Evolutionary conservation across 2,888 invertebrate species (phyloP), one percentile per base, ranked within the genome.

Genomic region (Zeuzera pyrina): DNA sequence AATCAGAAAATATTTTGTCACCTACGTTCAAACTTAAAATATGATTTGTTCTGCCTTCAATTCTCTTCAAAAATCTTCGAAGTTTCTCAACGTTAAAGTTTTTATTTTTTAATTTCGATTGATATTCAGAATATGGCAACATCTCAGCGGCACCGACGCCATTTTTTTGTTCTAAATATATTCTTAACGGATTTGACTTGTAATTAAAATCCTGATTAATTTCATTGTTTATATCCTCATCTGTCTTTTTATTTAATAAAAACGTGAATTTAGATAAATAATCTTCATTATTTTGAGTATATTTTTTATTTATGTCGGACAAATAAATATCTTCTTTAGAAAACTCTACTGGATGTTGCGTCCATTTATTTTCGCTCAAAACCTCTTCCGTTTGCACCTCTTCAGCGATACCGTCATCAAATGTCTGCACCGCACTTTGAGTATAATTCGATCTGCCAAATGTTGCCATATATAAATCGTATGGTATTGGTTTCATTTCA

Each of bases 401-500:
- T 29, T 67, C 63, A 12, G 59, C 49, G 36, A 78, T 49, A 23
- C 76, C 74, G 53, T 83, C 84, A 2, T 84, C 83, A 41, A 68
- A 78, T 0, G 84, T 84, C 42, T 84, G 84, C 0, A 62, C 57
- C 2, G 71, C 65, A 7, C 55, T 57, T 57, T 84, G 84, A 0
- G 56, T 68, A 22, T 72, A 73, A 48, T 84, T 79, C 1, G 60
- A 56, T 30, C 73, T 50, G 12, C 25, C 25, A 12, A 25, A 25
- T 7, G 25, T 25, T 1, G 38, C 30, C 35, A 49, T 49, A 13
- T 65, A 84, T 29, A 76, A 47, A 31, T 84, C 83, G 36, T 84
- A 84, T 0, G 83, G 70, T 41, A 84, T 76, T 0, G 84, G 83
- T 48, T 76, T 67, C 73, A 84, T 77, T 67, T 84, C 81, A 24